Base-by-base conservation (phyloP, 2,797 vertebrate species). In the Aphelocoma californica region DNA sequence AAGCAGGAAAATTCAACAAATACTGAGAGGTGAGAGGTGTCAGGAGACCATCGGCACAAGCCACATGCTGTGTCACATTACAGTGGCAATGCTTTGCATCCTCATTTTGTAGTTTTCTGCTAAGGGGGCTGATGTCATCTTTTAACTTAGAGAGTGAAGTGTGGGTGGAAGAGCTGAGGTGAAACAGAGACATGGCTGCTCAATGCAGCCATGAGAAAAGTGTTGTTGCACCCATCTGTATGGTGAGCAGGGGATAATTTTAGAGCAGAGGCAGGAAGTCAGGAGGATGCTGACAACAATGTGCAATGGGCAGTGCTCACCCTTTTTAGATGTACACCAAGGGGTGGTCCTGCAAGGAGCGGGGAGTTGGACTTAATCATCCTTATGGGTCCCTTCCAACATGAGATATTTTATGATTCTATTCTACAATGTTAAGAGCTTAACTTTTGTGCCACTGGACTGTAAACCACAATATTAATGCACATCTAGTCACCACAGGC, bases 171-270 rank as follows among this genome's bases (percentile, higher is more conserved):
- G 48, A 86, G 64, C 47, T 2, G 24, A 80, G 77, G 74, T 60
- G 64, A 89, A 83, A 91, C 62, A 72, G 88, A 79, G 85, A 86
- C 58, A 64, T 1, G 44, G 62, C 57, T 85, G 67, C 86, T 95
- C 86, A 73, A 19, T 18, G 60, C 82, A 61, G 88, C 73, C 83
- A 61, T 88, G 62, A 96, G 85, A 78, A 88, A 95, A 97, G 79
- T 82, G 88, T 66, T 36, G 61, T 50, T 38, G 70, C 54, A 74
- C 58, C 53, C 86, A 26, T 69, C 79, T 79, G 61, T 32, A 42
- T 53, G 57, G 81, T 54, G 71, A 86, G 89, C n/a, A 25, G 44
- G 56, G 75, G 93, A 84, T 75, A 81, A 94, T 70, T 90, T 92
- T 69, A 86, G 90, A 51, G 53, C 69, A n/a, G 81, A 84, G 84